Percentiles rank a stretch among this genome's conserved stretches.
These are phyloP conservation scores for Sinosuthora webbiana DNA, from an alignment of 2,113 vertebrate species.

Conservation along the genomic window DNA sequence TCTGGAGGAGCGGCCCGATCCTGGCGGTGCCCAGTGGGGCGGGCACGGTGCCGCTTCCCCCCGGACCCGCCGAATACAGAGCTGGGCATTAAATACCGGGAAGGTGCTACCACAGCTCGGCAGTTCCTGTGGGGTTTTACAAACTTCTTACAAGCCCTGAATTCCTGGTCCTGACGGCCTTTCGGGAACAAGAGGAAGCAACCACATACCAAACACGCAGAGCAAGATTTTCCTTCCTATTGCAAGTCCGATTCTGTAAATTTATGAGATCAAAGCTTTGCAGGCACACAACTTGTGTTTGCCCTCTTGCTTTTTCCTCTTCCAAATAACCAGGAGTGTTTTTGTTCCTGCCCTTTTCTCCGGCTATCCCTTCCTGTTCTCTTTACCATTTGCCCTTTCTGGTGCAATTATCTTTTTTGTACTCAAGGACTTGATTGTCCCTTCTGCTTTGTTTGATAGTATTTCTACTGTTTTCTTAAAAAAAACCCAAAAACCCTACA, in stretches of 20 bases:
- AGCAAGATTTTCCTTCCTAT: not conserved
- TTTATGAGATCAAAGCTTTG: not conserved
- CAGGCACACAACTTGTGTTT: not conserved
- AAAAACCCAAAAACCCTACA: not conserved
- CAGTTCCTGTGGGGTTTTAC: rapidly evolving
- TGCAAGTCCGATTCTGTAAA: not conserved
- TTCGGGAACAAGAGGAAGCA: not conserved
- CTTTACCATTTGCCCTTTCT: not conserved
- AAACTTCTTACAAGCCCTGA: not conserved
- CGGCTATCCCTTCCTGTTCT: not conserved
- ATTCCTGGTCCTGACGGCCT: rapidly evolving
- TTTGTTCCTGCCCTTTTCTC: constrained; percentile 4
- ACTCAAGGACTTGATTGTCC: not conserved
- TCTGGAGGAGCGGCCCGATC: rapidly evolving
- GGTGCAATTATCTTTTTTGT: not conserved
- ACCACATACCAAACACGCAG: not conserved
- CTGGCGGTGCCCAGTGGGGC: rapidly evolving
- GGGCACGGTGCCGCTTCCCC: rapidly evolving
- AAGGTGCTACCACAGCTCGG: rapidly evolving
- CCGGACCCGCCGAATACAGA: rapidly evolving
- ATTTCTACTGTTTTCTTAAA: not conserved
- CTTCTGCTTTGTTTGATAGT: not conserved
- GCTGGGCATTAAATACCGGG: rapidly evolving
- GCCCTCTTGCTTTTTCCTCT: not conserved
- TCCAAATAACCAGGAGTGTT: not conserved